These are phyloP conservation scores for Tetramorium alpestre DNA, from an alignment of 1,140 invertebrate species.

Conservation along the genomic window DNA sequence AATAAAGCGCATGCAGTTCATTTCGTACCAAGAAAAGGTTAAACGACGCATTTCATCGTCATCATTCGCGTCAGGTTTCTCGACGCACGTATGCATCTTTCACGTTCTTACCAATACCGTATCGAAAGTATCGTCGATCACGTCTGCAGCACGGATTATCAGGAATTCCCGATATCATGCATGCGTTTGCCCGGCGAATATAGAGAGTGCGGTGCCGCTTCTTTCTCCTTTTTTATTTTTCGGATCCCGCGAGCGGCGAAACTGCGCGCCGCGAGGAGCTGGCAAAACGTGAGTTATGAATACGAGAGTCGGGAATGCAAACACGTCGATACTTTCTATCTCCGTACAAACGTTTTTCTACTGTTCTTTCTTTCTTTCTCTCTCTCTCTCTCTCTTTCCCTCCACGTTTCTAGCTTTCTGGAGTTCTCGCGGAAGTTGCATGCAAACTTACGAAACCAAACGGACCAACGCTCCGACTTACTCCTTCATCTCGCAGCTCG, in stretches of 20 bases:
- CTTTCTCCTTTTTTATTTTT: constrained; percentile 19
- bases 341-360: constrained; percentile 40
- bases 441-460: constrained; percentile 2
- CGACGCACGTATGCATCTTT: constrained; percentile 28
- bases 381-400: constrained; percentile 5
- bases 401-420: not conserved
- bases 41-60: not conserved
- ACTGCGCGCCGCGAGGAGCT: constrained; percentile 18
- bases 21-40: not conserved
- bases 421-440: constrained; percentile 13
- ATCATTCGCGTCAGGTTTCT: constrained; percentile 22
- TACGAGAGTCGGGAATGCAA: constrained; percentile 53
- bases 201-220: constrained; percentile 18
- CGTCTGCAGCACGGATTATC: constrained; percentile 47
- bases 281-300: constrained; percentile 56
- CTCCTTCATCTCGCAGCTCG: not conserved
- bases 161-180: constrained; percentile 46
- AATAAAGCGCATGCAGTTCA: not conserved
- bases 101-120: constrained; percentile 29
- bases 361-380: constrained; percentile 1
- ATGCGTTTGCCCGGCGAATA: constrained; percentile 40
- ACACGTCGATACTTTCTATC: constrained; percentile 61
- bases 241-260: constrained; percentile 13
- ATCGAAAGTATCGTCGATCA: constrained; percentile 48
- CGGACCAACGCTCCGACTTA: not conserved